Evolutionary conservation across 2,888 invertebrate species (phyloP), one percentile per base, ranked within the genome.

Genomic region (Brenthis ino): DNA sequence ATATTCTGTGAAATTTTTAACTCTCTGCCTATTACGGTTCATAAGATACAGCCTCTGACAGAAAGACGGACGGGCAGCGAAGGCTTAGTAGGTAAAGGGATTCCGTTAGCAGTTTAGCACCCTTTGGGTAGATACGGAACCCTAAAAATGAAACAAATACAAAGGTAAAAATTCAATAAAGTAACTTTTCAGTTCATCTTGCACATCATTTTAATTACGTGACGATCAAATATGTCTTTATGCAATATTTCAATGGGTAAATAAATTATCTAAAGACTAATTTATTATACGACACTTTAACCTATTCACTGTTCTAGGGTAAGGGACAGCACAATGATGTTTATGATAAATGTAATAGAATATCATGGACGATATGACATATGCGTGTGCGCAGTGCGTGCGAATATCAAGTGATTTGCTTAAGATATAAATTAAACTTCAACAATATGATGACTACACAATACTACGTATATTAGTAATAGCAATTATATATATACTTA

Each of bases 271-370:
- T 54, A 53, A 28, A 53, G 37, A 63, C 53, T 20, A 63, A 63
- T 63, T 43, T 63, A 63, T 53, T 37, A 53, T 6, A 37, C 37
- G 63, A 43, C 53, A 43, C 43, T 63, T 63, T 63, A 63, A 56
- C 56, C 64, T 57, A 50, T 68, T 33, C 64, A 12, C 54, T 43
- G 54, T 72, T 77, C 51, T 48, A 20, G 50, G 37, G 71, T 78
- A 72, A 56, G 51, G 64, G 67, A 68, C 64, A 70, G 64, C 47
- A 70, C 84, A 83, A 84, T 83, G 77, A 84, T 81, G 81, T 83
- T 85, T 82, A 85, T 74, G 79, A 77, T 76, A 81, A 72, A 79
- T 80, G 80, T 77, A 79, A 84, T 83, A 79, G 75, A 80, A 79
- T 78, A 82, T 80, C 79, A 81, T 80, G 75, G 76, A 77, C 75